phyloP scores from a whole-genome alignment of 2,888 invertebrate genomes.

The Synanthedon vespiformis region DNA sequence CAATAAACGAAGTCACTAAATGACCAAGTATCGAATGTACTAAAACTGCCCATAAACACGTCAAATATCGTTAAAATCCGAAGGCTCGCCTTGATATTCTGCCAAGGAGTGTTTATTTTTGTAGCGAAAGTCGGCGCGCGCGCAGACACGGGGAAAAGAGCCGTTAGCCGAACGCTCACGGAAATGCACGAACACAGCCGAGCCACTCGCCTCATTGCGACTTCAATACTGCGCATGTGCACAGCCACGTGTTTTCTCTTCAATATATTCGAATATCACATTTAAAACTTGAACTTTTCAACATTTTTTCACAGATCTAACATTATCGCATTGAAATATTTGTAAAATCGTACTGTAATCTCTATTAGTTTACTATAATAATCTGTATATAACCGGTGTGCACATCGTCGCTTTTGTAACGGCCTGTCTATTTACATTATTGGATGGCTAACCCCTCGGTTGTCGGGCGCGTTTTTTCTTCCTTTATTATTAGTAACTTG shows the following conservation, averaged over 20 bases:
- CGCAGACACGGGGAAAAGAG: constrained; percentile 39
- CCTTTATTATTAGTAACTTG: constrained; percentile 65
- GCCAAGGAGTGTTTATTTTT: constrained; percentile 68
- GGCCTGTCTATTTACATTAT: constrained; percentile 45
- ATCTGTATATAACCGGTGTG: constrained; percentile 1
- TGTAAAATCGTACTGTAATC: constrained; percentile 4
- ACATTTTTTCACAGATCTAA: constrained; percentile 12
- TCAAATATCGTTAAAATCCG: constrained; percentile 47
- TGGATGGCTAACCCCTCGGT: constrained; percentile 52
- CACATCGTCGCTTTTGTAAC: constrained; percentile 30
- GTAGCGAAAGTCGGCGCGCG: constrained; percentile 58
- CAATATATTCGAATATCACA: constrained; percentile 3
- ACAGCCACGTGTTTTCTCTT: constrained; percentile 6
- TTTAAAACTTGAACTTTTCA: constrained; percentile 11
- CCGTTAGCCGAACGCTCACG: constrained; percentile 56
- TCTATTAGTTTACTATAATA: neutral
- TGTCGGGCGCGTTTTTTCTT: constrained; percentile 50
- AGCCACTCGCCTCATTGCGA: constrained; percentile 22
- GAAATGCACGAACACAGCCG: constrained; percentile 46
- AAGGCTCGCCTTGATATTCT: constrained; percentile 65
- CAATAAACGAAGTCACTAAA: neutral
- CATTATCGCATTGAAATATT: constrained; percentile 2
- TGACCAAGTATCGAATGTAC: constrained; percentile 6
- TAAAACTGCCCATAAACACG: constrained; percentile 50
- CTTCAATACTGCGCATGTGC: constrained; percentile 32